Percentiles rank a stretch among this genome's conserved stretches.
phyloP scores from a whole-genome alignment of 2,888 invertebrate genomes.

The Lissonota sp. region DNA sequence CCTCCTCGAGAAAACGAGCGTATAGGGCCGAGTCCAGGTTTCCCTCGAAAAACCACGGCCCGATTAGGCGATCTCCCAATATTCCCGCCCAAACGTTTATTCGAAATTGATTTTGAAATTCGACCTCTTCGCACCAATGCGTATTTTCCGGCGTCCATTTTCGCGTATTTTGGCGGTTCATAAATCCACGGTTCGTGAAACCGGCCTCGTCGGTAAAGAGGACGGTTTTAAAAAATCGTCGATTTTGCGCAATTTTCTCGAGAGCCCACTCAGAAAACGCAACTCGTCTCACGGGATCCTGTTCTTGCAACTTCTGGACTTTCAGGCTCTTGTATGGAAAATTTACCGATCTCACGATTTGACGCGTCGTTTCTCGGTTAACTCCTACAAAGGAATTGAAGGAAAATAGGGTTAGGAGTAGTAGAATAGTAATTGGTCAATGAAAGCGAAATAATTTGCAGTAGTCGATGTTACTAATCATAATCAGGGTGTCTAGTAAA shows the following conservation, averaged over 20 bases:
- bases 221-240: constrained; percentile 8
- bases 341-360: too few species aligned
- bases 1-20: constrained; percentile 44
- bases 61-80: constrained; percentile 52
- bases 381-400: too few species aligned
- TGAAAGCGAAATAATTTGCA: too few species aligned
- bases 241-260: not conserved
- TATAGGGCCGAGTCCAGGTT: constrained; percentile 60
- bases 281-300: constrained; percentile 9
- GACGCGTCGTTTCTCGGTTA: too few species aligned
- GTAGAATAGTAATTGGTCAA: too few species aligned
- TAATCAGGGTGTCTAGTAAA: too few species aligned
- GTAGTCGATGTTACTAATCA: too few species aligned
- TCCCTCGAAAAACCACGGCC: constrained; percentile 64
- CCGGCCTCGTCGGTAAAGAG: not conserved
- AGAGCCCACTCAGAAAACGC: constrained; percentile 22
- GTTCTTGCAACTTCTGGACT: not conserved
- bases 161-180: not conserved
- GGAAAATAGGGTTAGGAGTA: too few species aligned
- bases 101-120: constrained; percentile 52
- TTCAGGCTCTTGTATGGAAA: not conserved
- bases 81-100: constrained; percentile 56
- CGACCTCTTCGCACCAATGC: not conserved
- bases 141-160: not conserved
- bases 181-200: not conserved